Evolutionary conservation across 1,140 invertebrate species (phyloP), one percentile per base, ranked within the genome.

Genomic region (Listronotus bonariensis): DNA sequence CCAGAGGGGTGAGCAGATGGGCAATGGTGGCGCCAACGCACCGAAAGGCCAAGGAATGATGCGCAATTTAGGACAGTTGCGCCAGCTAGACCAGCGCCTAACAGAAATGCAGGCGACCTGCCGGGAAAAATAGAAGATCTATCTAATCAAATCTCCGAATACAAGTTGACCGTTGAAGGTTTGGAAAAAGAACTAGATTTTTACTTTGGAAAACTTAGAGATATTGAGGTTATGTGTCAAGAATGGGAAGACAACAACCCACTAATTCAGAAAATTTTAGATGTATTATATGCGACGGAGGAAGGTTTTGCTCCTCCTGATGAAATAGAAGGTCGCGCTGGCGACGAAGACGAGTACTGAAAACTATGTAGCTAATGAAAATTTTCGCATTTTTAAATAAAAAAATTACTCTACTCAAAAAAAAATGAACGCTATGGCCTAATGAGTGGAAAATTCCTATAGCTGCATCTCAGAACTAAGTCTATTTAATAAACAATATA

Each of bases 211-310:
- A 99, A 99, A 82, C 85, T 99, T 74, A 85, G 96, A 75, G 94
- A 98, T 76, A 98, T 99, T 80, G 97, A 99, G 86, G 91, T 99
- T 53, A 88, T 98, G 81, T 99, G 97, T 85, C 97, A 99, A 85
- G 95, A 98, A 79, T 87, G 89, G 76, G 94, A 96, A 68, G 89
- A 89, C 66, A 84, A 85, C 66, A 85, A 86, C 77, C 87, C 89
- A 45, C 84, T 95, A 70, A 85, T 96, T 72, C 88, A 92, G 76
- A 93, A 93, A 82, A 94, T 99, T 76, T 85, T 98, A 78, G 94
- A 97, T 73, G 96, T 99, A 78, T 86, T 99, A 72, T 99, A 99
- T 84, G 95, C 95, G 75, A 99, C 97, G 77, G 97, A 98, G 89
- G 96, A 97, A 79, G 95, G 95, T 69, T 97, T 97, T 83, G 94